Base-by-base conservation (phyloP, 1,140 invertebrate species). In the Sesamia nonagrioides region DNA sequence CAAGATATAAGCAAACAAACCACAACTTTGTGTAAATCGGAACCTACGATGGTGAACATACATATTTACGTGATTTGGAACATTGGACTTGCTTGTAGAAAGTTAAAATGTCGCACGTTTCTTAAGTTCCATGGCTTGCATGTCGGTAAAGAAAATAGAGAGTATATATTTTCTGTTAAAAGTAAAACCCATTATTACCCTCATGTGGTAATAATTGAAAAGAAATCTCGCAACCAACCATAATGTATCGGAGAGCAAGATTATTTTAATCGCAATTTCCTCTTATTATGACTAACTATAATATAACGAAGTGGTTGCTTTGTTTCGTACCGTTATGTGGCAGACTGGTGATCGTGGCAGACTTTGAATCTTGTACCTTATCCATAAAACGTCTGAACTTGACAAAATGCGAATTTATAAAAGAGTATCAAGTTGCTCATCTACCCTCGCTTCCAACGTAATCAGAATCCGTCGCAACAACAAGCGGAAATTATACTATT, bases 401-500 rank as follows among this genome's bases (percentile, higher is more conserved):
- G 17, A 58, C 54, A 40, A 21, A 56, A 5, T 15, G 11, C 2
- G 48, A 71, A 54, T 18, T 37, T 37, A 9, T 52, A 54, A 54
- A 42, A 60, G 21, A 75, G 21, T 60, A 50, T 61, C 40, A 60
- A 61, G 21, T 50, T 27, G 56, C 17, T 75, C 42, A 18, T 63
- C 73, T 68, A 74, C 45, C 63, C 50, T 78, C 56, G 21, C 61
- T 61, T 40, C 33, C 37, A 61, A 75, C 52, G 72, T 79, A 75
- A 82, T 77, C 77, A 69, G 74, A 76, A 77, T 50, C 72, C 50
- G 79, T 81, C 69, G 77, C 61, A 72, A 52, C 73, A 77, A 68
- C 37, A 73, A 81, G 52, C 66, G 80, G 82, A 85, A 82, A 87
- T 85, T 85, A 79, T 75, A 63, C 69, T 78, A 87, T 84, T 80